Percentiles rank a stretch among this genome's conserved stretches.
phyloP scores from a whole-genome alignment of 2,888 invertebrate species.

The Cataglyphis rosenhaueri region DNA sequence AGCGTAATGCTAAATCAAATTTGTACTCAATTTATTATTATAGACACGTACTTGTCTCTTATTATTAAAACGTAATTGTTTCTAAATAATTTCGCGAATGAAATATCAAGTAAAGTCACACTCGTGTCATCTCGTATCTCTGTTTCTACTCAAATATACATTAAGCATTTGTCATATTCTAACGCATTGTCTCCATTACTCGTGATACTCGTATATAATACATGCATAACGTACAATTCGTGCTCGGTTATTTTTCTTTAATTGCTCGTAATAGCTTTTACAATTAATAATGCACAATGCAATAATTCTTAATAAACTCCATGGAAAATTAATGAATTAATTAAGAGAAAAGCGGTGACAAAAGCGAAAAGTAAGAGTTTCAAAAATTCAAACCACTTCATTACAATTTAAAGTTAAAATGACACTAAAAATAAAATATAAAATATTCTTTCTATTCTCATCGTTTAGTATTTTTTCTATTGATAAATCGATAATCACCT shows the following conservation, averaged over 20 bases:
- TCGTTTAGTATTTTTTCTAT: background rate
- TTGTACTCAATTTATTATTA: background rate
- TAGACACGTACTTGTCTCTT: constrained; percentile 16
- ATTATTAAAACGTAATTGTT: constrained; percentile 35
- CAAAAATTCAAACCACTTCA: background rate
- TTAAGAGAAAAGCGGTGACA: background rate
- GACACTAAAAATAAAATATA: background rate
- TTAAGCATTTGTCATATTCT: constrained; percentile 26
- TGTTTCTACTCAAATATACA: constrained; percentile 39
- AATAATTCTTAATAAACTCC: background rate
- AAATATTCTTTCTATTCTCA: background rate
- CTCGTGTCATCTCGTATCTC: constrained; percentile 15
- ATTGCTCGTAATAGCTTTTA: background rate
- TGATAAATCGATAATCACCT: background rate
- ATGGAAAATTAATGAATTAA: background rate
- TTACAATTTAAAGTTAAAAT: background rate
- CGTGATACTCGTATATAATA: background rate
- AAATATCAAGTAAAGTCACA: constrained; percentile 32
- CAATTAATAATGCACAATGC: background rate
- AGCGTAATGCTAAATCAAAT: background rate
- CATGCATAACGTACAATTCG: background rate
- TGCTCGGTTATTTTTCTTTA: background rate
- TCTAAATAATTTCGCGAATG: constrained; percentile 43
- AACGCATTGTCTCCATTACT: constrained; percentile 28
- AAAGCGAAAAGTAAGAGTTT: background rate